Evolutionary conservation across 2,113 vertebrate species (phyloP).

Genomic region (Apaloderma vittatum): DNA sequence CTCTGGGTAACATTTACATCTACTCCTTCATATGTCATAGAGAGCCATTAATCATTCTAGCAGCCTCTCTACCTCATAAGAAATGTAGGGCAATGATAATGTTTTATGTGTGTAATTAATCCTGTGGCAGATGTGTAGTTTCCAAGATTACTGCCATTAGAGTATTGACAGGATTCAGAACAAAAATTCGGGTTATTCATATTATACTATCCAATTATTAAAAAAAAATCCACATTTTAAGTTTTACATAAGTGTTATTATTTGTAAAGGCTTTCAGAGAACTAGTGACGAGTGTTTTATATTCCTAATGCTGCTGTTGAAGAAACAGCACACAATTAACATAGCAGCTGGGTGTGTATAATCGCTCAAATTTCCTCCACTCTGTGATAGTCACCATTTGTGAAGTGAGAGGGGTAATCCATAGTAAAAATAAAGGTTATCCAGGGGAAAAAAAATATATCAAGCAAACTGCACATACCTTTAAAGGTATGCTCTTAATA

Average conservation of each 20-base stretch:
- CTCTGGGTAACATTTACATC: conserved; percentile 59
- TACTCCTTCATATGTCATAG: conserved; percentile 67
- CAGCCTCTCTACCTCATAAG: conserved; percentile 70
- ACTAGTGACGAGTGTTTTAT: conserved; percentile 49
- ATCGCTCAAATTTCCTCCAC: conserved; percentile 19
- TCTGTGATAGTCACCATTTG: conserved; percentile 35
- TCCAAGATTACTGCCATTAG: conserved; percentile 78
- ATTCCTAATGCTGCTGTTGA: conserved; percentile 62
- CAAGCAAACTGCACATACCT: neutral
- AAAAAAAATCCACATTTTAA: conserved; percentile 67
- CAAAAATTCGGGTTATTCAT: conserved; percentile 72
- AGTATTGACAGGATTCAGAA: conserved; percentile 77
- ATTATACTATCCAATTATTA: conserved; percentile 70
- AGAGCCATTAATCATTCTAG: conserved; percentile 75
- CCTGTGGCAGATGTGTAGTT: conserved; percentile 79
- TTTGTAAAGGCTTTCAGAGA: conserved; percentile 63
- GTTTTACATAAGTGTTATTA: conserved; percentile 66
- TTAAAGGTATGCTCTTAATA: conserved; percentile 15
- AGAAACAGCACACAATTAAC: conserved; percentile 72
- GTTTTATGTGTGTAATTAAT: conserved; percentile 85
- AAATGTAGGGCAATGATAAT: conserved; percentile 81
- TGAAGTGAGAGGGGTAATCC: conserved; percentile 45
- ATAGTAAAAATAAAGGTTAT: conserved; percentile 50
- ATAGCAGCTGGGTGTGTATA: conserved; percentile 48
- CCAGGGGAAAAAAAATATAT: conserved; percentile 12